Base-by-base conservation (phyloP, 2,113 vertebrate species). In the Corythaeola cristata region DNA sequence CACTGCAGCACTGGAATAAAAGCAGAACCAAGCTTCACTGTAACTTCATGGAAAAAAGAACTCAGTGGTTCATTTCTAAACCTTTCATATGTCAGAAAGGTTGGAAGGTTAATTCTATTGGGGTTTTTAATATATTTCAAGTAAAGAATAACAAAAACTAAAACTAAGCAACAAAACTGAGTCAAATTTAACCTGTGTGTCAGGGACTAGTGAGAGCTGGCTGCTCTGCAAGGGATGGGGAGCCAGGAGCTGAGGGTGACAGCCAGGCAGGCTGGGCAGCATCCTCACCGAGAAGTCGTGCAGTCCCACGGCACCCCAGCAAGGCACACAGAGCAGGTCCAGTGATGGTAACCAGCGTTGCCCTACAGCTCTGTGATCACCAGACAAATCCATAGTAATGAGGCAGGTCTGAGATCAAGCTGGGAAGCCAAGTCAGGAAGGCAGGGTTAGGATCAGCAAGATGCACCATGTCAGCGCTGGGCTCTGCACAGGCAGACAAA, bases 221-320 rank as follows among this genome's bases (percentile, higher is more conserved):
- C 37, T 77, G 18, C 41, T 73, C 18, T 8, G 2, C 45, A 49
- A 35, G 33, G 44, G 22, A 6, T 2, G 2, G 32, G 28, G 26
- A 68, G 21, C 15, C 59, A 73, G 58, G 33, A 84, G 55, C 60
- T 62, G 60, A 41, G 22, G 20, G 74, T 56, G 50, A 33, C 79
- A 76, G 67, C 12, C 37, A 24, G n/a, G 32, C 27, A 69, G 18
- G 12, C 15, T 77, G 45, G 20, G 27, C 73, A 71, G 27, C 35
- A 21, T 45, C 0, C 1, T 58, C 41, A 66, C 50, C 0, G 0
- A 39, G 44, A 60, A 88, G 52, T 15, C 9, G 12, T 1, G 0
- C 45, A 45, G 30, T 53, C 17, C 67, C 39, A 10, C 2, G 0
- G 26, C 35, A 56, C 26, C 13, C 12, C 26, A 74, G 23, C 0